phyloP scores from a whole-genome alignment of 1,140 invertebrate species.

The Eulimnadia texana region DNA sequence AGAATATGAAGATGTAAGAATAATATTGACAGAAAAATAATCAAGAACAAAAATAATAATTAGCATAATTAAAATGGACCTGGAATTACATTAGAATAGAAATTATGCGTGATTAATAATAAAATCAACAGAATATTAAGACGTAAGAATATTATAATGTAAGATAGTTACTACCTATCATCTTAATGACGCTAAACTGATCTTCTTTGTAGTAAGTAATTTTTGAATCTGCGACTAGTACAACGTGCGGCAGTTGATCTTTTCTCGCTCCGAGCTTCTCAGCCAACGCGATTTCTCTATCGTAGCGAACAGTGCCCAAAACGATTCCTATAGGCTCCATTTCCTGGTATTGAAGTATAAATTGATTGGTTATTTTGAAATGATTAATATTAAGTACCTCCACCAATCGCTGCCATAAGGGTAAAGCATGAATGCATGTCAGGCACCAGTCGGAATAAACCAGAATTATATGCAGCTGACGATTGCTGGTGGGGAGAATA shows the following conservation, averaged over 20 bases:
- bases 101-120: too few species aligned
- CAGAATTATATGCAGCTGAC: constrained; percentile 64
- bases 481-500: constrained; percentile 63
- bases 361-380: too few species aligned
- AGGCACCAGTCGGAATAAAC: constrained; percentile 91
- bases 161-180: constrained; percentile 41
- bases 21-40: too few species aligned
- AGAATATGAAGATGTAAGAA: too few species aligned
- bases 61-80: too few species aligned
- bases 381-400: too few species aligned
- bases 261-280: constrained; percentile 50
- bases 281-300: constrained; percentile 56
- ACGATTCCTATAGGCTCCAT: constrained; percentile 49
- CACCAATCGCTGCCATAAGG: constrained; percentile 61
- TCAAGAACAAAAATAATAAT: too few species aligned
- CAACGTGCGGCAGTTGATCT: constrained; percentile 62
- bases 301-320: constrained; percentile 62
- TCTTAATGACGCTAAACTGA: constrained; percentile 55
- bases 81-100: too few species aligned
- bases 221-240: constrained; percentile 65
- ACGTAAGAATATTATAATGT: constrained; percentile 14
- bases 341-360: too few species aligned
- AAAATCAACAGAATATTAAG: too few species aligned
- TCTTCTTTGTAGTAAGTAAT: constrained; percentile 63
- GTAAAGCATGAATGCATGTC: constrained; percentile 68